A percentile compares a stretch with the other conserved stretches of the same genome.
Evolutionary conservation across 2,888 invertebrate species (phyloP).

Genomic region (Amblyteles armatorius): DNA sequence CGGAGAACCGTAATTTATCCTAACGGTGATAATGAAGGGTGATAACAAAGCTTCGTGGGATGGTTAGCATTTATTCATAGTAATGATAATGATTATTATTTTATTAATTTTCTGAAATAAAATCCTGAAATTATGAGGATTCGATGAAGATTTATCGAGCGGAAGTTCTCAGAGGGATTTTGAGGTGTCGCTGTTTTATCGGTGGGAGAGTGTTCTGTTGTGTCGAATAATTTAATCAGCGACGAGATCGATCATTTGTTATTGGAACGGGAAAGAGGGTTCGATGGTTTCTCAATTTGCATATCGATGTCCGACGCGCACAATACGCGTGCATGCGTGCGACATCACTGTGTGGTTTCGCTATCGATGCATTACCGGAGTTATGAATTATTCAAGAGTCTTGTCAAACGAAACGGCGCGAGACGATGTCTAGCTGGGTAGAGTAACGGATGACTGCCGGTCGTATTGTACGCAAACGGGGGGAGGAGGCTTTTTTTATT

Average conservation of each 20-base stretch:
- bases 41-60: not conserved
- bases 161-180: not conserved
- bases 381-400: slow-evolving; percentile 38
- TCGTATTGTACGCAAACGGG: not conserved
- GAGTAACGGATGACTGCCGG: slow-evolving; percentile 26
- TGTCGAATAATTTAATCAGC: slow-evolving; percentile 41
- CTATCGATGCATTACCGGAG: slow-evolving; percentile 15
- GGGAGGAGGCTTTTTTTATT: slow-evolving; percentile 14
- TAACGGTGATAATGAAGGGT: not conserved
- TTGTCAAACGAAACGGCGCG: slow-evolving; percentile 23
- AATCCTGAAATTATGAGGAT: not conserved
- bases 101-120: not conserved
- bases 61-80: not conserved
- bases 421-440: slow-evolving; percentile 11
- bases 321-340: not conserved
- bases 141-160: not conserved
- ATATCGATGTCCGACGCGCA: slow-evolving; percentile 9
- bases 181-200: not conserved
- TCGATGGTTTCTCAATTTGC: not conserved
- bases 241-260: slow-evolving; percentile 32
- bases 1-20: slow-evolving; percentile 2
- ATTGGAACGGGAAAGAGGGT: slow-evolving; percentile 3
- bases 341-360: not conserved
- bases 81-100: not conserved
- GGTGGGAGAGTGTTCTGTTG: not conserved